Conservation (phyloP, 2,113 vertebrate genomes). For the Alethe castanea region DNA sequence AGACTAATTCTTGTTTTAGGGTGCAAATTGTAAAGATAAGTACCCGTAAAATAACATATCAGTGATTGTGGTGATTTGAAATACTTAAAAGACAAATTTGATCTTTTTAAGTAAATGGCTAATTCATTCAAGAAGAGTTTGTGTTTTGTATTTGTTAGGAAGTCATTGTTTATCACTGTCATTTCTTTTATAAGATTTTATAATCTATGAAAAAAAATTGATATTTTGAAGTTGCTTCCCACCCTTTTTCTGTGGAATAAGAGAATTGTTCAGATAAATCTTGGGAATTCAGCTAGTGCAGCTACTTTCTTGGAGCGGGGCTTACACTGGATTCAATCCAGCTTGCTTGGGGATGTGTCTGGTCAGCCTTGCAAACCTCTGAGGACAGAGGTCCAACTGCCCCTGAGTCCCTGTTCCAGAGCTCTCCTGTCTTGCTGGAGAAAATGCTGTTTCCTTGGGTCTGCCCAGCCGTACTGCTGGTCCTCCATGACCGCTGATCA, state of each 20-base stretch:
- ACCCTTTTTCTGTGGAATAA: background rate
- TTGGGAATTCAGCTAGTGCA: background rate
- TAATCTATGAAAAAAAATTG: background rate
- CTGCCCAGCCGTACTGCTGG: rapidly evolving
- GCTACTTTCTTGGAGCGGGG: background rate
- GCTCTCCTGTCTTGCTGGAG: background rate
- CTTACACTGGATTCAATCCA: background rate
- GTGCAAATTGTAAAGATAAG: background rate
- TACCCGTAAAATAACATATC: background rate
- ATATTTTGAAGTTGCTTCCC: background rate
- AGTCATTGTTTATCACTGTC: background rate
- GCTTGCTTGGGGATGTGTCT: background rate
- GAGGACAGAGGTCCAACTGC: background rate
- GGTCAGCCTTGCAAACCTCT: background rate
- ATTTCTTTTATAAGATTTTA: background rate
- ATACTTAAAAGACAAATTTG: background rate
- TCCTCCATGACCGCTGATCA: background rate
- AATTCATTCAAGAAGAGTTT: background rate
- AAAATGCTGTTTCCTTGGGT: background rate
- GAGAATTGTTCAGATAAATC: background rate
- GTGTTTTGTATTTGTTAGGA: background rate
- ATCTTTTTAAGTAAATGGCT: background rate
- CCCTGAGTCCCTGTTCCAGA: background rate
- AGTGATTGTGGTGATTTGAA: background rate
- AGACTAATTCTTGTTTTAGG: background rate